A percentile compares a stretch with the other conserved stretches of the same genome.
phyloP scores from a whole-genome alignment of 2,888 invertebrate genomes.

The Ganaspis brasiliensis region DNA sequence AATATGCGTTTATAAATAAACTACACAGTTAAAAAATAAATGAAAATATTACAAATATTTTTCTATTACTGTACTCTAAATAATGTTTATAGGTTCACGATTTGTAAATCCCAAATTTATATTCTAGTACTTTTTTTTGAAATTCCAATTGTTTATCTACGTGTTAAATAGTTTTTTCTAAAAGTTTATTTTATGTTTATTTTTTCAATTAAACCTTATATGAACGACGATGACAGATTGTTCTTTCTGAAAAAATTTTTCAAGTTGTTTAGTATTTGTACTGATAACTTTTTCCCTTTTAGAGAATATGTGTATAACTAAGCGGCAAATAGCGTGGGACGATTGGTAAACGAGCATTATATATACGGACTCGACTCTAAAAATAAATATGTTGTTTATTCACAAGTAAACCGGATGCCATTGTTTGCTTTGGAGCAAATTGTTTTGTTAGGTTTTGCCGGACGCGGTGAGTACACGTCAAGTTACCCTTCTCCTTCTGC shows the following conservation, averaged over 20 bases:
- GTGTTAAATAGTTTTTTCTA: too few species aligned
- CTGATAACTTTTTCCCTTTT: conserved; percentile 27
- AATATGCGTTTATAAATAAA: too few species aligned
- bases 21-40: too few species aligned
- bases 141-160: too few species aligned
- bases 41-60: too few species aligned
- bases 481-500: conserved; percentile 57
- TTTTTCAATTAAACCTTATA: conserved; percentile 3
- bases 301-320: not conserved
- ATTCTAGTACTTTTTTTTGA: too few species aligned
- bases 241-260: conserved; percentile 11
- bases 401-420: conserved; percentile 81
- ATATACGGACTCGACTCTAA: conserved; percentile 74
- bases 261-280: conserved; percentile 41
- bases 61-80: too few species aligned
- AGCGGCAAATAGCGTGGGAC: conserved; percentile 56
- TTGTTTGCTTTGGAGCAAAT: conserved; percentile 81
- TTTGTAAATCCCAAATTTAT: too few species aligned
- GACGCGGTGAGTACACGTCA: conserved; percentile 66
- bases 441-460: conserved; percentile 80
- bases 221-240: not conserved
- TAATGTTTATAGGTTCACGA: too few species aligned
- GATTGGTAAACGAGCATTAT: conserved; percentile 64
- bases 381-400: conserved; percentile 81
- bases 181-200: too few species aligned